Evolutionary conservation across 2,888 invertebrate species (phyloP).

Genomic region (Orthosia incerta): DNA sequence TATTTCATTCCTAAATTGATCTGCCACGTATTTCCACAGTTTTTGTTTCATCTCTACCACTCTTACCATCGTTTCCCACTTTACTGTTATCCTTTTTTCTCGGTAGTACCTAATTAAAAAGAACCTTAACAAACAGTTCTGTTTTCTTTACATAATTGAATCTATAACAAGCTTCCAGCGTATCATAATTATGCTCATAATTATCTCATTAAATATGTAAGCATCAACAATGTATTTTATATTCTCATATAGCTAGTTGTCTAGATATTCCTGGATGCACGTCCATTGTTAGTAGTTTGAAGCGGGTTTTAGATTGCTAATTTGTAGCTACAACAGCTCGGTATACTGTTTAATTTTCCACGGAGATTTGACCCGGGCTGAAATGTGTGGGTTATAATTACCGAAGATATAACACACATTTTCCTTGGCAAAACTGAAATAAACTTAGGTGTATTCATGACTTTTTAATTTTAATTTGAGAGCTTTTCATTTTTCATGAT

Average conservation of each 20-base stretch:
- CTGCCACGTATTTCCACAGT: background rate
- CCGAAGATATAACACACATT: conserved; percentile 3
- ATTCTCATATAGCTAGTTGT: conserved; percentile 18
- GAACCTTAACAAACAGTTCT: background rate
- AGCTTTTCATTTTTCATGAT: conserved; percentile 2
- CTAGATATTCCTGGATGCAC: conserved; percentile 40
- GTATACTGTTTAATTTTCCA: conserved; percentile 53
- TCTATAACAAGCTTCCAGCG: background rate
- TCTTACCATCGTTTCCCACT: background rate
- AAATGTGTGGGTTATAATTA: conserved; percentile 4
- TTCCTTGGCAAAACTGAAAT: background rate
- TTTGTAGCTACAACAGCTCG: conserved; percentile 53
- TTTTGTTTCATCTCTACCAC: background rate
- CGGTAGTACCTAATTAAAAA: conserved; percentile 5
- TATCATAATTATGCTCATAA: conserved; percentile 8
- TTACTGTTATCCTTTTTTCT: background rate
- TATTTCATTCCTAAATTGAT: conserved; percentile 17
- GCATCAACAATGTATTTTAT: conserved; percentile 33
- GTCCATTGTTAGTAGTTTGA: conserved; percentile 50
- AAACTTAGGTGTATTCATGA: conserved; percentile 8
- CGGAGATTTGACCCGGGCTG: conserved; percentile 20
- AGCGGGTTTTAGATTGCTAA: conserved; percentile 56
- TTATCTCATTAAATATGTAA: conserved; percentile 15
- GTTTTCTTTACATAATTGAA: conserved; percentile 14
- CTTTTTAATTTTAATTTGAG: conserved; percentile 11